Conservation (phyloP, 2,113 vertebrate species). For the Zosterops japonicus region DNA sequence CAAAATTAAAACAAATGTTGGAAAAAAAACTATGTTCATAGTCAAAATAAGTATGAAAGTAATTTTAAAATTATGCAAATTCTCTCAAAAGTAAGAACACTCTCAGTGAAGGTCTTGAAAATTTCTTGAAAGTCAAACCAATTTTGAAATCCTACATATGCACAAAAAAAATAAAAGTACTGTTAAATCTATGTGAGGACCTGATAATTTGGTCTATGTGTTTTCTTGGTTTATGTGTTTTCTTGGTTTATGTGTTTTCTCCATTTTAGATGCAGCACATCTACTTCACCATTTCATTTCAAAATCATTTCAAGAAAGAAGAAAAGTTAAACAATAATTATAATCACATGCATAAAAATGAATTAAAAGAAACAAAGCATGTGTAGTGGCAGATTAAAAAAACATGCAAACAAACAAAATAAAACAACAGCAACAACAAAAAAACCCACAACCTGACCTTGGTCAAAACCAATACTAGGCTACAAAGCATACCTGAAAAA, state of each 20-base stretch:
- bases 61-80: neutral
- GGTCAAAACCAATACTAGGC: neutral
- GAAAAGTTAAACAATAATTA: neutral
- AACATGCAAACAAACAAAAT: neutral
- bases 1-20: neutral
- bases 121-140: neutral
- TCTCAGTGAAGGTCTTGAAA: neutral
- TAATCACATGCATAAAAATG: neutral
- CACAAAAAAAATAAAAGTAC: neutral
- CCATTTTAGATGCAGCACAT: neutral
- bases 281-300: neutral
- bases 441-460: neutral
- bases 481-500: neutral
- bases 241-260: neutral
- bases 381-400: neutral
- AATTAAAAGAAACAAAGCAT: neutral
- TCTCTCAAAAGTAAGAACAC: neutral
- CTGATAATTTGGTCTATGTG: neutral
- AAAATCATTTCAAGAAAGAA: too few species aligned
- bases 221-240: too few species aligned
- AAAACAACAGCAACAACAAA: neutral
- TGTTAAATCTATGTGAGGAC: neutral
- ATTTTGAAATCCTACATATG: neutral
- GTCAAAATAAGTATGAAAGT: neutral
- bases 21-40: neutral